A percentile compares a stretch with the other conserved stretches of the same genome.
Evolutionary conservation across 1,140 invertebrate species (phyloP).

Genomic region (Patella vulgata): DNA sequence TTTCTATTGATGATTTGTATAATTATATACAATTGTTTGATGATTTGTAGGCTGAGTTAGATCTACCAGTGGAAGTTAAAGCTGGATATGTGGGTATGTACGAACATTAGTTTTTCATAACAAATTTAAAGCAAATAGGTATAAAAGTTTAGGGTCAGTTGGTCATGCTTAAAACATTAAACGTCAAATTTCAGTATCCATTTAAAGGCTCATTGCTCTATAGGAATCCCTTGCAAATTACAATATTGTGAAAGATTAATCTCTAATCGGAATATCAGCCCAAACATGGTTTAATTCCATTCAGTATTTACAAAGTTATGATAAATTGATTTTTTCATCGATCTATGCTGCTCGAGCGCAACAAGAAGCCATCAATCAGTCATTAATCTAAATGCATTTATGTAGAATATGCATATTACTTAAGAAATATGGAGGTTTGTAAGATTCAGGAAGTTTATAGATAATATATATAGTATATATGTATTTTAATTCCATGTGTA

Average conservation of each 20-base stretch:
- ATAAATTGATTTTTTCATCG: not conserved
- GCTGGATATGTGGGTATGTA: conserved; percentile 77
- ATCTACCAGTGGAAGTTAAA: conserved; percentile 83
- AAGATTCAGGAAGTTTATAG: no score
- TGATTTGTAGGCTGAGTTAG: conserved; percentile 69
- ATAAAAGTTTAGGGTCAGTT: not conserved
- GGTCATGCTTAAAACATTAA: not conserved
- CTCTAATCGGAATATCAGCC: no score
- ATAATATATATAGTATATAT: no score
- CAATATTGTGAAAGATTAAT: no score
- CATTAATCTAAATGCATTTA: not conserved
- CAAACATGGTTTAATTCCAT: no score
- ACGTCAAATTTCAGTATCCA: not conserved
- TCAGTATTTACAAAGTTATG: no score
- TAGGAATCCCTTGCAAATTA: no score
- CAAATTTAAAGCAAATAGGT: not conserved
- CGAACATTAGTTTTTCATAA: not conserved
- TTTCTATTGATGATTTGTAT: no score
- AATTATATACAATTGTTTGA: no score
- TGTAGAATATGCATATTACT: no score
- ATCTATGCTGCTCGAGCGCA: not conserved
- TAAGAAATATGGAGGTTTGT: no score
- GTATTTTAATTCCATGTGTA: no score
- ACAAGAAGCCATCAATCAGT: not conserved
- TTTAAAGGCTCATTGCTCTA: not conserved